Percentiles rank a stretch among this genome's conserved stretches.
Conservation (phyloP, 2,797 vertebrate genomes). For the Artibeus lituratus region DNA sequence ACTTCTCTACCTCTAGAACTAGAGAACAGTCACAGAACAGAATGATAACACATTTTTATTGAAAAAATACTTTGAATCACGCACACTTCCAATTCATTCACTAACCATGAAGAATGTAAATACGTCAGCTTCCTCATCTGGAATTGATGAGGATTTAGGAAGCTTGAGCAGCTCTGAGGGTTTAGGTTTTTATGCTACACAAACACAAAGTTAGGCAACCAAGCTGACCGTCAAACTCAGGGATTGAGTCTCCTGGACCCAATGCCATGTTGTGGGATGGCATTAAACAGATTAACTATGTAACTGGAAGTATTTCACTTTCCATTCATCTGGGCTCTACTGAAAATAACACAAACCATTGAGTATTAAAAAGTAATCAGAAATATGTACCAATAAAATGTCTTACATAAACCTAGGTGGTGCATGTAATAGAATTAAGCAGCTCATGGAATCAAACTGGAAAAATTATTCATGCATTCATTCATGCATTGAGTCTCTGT, state of each 20-base stretch:
- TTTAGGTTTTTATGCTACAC: background rate
- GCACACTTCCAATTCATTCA: background rate
- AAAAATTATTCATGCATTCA: background rate
- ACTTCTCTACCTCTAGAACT: background rate
- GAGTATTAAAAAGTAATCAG: slow-evolving; percentile 17
- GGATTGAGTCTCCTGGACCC: background rate
- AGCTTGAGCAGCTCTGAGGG: background rate
- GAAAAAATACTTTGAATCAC: background rate
- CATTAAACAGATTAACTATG: background rate
- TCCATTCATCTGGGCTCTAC: background rate
- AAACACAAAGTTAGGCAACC: background rate
- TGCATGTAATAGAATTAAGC: slow-evolving; percentile 8
- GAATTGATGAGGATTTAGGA: slow-evolving; percentile 28
- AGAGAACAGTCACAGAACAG: background rate
- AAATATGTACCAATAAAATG: background rate
- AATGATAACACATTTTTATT: background rate
- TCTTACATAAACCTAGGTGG: slow-evolving; percentile 12
- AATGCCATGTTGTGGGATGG: background rate
- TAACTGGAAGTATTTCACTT: slow-evolving; percentile 19
- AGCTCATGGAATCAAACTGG: background rate
- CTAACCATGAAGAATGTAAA: background rate
- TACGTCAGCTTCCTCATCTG: background rate
- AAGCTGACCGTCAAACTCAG: background rate
- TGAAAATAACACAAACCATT: background rate
- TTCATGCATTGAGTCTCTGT: background rate